A percentile compares a stretch with the other conserved stretches of the same genome.
Conservation (phyloP, 2,113 vertebrate species). For the Meleagris gallopavo region DNA sequence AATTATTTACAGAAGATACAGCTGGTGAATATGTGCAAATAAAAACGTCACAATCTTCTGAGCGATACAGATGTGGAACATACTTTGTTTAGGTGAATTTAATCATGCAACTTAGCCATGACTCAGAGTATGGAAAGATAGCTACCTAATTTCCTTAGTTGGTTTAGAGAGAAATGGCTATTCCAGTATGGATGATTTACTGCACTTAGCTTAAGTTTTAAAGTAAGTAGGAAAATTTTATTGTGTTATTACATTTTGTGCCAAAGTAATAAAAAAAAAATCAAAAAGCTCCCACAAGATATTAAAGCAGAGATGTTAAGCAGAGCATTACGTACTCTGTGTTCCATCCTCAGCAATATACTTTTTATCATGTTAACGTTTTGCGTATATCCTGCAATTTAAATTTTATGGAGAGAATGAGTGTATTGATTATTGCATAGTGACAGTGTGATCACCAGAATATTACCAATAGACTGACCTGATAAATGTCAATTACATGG, state of each 20-base stretch:
- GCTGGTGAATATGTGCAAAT: neutral
- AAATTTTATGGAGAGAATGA: slow-evolving; percentile 16
- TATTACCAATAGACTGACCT: neutral
- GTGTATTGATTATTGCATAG: slow-evolving; percentile 17
- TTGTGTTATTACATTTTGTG: neutral
- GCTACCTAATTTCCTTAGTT: neutral
- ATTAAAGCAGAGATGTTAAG: slow-evolving; percentile 25
- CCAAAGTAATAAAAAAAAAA: slow-evolving; percentile 21
- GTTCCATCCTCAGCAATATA: neutral
- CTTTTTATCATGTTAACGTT: slow-evolving; percentile 10
- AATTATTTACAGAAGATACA: neutral
- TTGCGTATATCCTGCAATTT: neutral
- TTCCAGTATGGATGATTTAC: slow-evolving; percentile 10
- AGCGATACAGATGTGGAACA: neutral
- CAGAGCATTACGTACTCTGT: neutral
- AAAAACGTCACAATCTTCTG: neutral
- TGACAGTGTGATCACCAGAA: accelerated
- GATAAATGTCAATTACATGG: neutral
- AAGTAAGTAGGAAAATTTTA: slow-evolving; percentile 12
- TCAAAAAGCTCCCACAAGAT: neutral
- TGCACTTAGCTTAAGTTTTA: neutral
- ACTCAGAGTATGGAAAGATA: neutral
- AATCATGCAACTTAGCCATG: neutral
- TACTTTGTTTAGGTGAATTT: slow-evolving; percentile 11
- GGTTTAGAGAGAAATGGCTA: slow-evolving; percentile 3